A percentile compares a stretch with the other conserved stretches of the same genome.
These are phyloP conservation scores for Schlechtendalia chinensis DNA, from an alignment of 1,140 invertebrate species.

Conservation along the genomic window DNA sequence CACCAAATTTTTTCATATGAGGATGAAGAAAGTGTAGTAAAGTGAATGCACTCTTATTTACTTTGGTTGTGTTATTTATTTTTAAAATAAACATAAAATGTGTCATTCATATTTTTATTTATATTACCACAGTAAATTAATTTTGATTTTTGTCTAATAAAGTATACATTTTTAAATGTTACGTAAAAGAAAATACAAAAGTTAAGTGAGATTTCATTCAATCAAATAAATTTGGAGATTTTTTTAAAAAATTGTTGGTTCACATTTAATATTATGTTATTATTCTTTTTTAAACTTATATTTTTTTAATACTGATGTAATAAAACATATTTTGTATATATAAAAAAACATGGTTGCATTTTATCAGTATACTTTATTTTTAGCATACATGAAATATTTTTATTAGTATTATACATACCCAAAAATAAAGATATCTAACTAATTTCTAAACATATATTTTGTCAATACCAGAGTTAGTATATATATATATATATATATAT, in stretches of 20 bases:
- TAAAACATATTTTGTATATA: constrained; percentile 40
- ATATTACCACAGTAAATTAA: constrained; percentile 24
- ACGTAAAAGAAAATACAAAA: background rate
- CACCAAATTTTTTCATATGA: constrained; percentile 19
- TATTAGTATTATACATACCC: constrained; percentile 4
- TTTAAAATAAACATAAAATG: constrained; percentile 42
- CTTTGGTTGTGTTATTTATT: constrained; percentile 49
- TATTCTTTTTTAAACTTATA: constrained; percentile 19
- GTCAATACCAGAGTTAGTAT: background rate
- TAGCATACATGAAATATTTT: constrained; percentile 14
- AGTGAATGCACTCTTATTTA: constrained; percentile 4
- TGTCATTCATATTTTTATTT: constrained; percentile 46
- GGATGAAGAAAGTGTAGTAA: constrained; percentile 38
- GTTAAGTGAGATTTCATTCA: constrained; percentile 30
- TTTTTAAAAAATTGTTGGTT: constrained; percentile 36
- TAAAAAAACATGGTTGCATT: constrained; percentile 24
- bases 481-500: constrained; percentile 1
- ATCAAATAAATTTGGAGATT: constrained; percentile 13
- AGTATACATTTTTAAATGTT: constrained; percentile 23
- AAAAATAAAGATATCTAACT: background rate
- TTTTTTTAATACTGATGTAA: constrained; percentile 41
- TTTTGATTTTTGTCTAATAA: constrained; percentile 2
- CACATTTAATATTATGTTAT: constrained; percentile 29
- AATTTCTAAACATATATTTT: constrained; percentile 6
- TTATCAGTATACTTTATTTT: constrained; percentile 34